phyloP scores from a whole-genome alignment of 2,797 vertebrate species.

The Carcharodon carcharias region DNA sequence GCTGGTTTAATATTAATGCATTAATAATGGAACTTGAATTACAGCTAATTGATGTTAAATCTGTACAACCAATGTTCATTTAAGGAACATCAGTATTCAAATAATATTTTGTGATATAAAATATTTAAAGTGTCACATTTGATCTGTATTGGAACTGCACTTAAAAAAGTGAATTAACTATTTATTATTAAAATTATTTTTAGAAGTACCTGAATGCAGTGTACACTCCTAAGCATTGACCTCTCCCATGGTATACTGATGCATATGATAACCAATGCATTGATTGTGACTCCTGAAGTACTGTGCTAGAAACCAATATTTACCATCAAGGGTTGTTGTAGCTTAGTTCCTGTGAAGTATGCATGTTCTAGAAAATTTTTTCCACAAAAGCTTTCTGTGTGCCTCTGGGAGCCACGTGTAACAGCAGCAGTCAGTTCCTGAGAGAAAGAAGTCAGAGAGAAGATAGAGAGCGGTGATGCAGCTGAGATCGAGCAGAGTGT shows the following conservation, averaged over 20 bases:
- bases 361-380: neutral
- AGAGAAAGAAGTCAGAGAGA: neutral
- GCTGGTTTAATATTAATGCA: neutral
- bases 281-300: neutral
- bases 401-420: neutral
- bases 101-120: neutral
- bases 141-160: neutral
- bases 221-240: constrained; percentile 54
- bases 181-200: constrained; percentile 41
- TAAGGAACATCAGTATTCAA: neutral
- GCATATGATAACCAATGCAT: neutral
- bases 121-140: neutral
- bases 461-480: neutral
- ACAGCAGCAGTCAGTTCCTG: neutral
- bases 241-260: constrained; percentile 38
- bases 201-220: constrained; percentile 48
- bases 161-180: neutral
- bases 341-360: neutral
- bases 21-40: constrained; percentile 6
- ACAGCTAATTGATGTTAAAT: constrained; percentile 8
- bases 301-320: neutral
- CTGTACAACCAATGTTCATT: neutral
- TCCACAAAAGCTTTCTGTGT: neutral
- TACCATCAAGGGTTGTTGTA: neutral
- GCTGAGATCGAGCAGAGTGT: neutral